Evolutionary conservation across 2,888 invertebrate species (phyloP), one percentile per base, ranked within the genome.

Genomic region (Sipha maydis): DNA sequence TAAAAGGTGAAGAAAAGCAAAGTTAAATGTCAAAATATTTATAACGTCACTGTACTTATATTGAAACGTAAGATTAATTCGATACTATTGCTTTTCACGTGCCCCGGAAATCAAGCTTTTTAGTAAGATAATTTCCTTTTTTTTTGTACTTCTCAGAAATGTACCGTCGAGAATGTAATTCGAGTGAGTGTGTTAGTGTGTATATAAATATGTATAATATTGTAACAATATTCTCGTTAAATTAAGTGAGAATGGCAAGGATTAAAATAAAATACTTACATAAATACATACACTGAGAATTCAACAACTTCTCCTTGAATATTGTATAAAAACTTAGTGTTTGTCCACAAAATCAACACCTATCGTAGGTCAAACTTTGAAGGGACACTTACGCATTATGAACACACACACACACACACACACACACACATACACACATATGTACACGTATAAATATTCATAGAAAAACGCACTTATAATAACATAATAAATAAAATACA

Each of bases 331-430:
- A 61, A 25, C 25, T 56, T 56, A 80, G n/a, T 78, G 78, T 78
- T 61, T 38, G 79, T 79, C 34, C 25, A 38, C 34, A 67, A 80
- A 80, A 80, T 61, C 61, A 61, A 80, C 80, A 67, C 79, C 61
- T 0, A 61, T 9, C n/a, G n/a, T 34, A 38, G 34, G 34, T 80
- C n/a, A 67, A 67, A 80, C 38, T 80, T 80, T 67, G 17, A 38
- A 80, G 17, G n/a, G 61, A n/a, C 25, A 38, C 34, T 61, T 79
- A 56, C 31, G 77, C 3, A 8, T 54, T 17, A 56, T 5, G 1
- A 2, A 17, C 21, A 56, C 21, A 56, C 21, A 19, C 19, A 56
- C 21, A 56, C 14, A 56, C 5, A 56, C 19, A 17, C 21, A 17
- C 21, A 56, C 5, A 19, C 21, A 56, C 21, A 56, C 21, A 56